Evolutionary conservation across 1,140 invertebrate genomes (phyloP).

Genomic region (Condylostylus longicornis): DNA sequence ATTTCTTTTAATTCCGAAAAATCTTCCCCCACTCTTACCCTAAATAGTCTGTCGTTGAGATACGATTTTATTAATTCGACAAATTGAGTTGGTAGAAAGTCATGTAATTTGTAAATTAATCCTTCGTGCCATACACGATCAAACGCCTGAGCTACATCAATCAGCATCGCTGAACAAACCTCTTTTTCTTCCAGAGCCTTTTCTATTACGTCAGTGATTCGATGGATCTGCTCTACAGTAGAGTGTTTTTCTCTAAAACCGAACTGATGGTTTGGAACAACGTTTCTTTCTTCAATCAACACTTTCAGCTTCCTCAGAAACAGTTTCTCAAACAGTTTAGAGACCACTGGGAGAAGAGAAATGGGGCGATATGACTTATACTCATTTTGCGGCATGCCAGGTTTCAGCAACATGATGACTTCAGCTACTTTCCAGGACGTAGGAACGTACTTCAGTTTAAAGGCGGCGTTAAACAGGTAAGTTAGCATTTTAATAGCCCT

Average conservation of each 20-base stretch:
- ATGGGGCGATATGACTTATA: conserved; percentile 2
- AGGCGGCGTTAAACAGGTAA: too few relatives aligned
- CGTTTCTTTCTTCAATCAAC: background rate
- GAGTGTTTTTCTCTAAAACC: conserved; percentile 4
- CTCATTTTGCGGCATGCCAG: background rate
- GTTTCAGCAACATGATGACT: conserved; percentile 14
- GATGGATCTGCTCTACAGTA: conserved; percentile 3
- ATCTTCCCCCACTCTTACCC: too few relatives aligned
- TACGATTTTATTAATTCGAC: too few relatives aligned
- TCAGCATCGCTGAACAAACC: conserved; percentile 1
- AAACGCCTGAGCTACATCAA: too few relatives aligned
- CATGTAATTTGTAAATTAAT: too few relatives aligned
- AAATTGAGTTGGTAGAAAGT: too few relatives aligned
- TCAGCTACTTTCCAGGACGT: too few relatives aligned
- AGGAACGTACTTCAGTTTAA: too few relatives aligned
- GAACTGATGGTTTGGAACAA: conserved; percentile 3
- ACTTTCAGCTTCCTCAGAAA: conserved; percentile 1
- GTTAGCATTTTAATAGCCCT: too few relatives aligned
- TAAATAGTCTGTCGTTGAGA: too few relatives aligned
- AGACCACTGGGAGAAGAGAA: conserved; percentile 1
- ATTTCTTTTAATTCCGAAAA: too few relatives aligned
- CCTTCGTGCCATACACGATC: too few relatives aligned
- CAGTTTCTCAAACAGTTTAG: conserved; percentile 4
- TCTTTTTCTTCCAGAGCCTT: conserved; percentile 3
- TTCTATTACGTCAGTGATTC: background rate